Percentiles rank a stretch among this genome's conserved stretches.
phyloP scores from a whole-genome alignment of 2,888 invertebrate species.

The Conus canariensis region DNA sequence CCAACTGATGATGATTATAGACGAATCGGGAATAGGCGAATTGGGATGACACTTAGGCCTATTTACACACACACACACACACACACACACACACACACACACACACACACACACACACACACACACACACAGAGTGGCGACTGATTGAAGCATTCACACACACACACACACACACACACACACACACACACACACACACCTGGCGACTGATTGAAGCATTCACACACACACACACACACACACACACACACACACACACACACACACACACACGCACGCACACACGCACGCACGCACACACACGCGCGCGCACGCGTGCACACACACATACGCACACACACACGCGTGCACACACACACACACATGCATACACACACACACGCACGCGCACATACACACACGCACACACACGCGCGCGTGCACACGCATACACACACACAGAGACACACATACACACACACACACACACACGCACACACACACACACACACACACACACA shows the following conservation, averaged over 20 bases:
- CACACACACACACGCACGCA: background rate
- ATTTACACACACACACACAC: background rate
- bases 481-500: too few species aligned
- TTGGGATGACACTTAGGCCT: background rate
- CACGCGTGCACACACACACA: background rate
- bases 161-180: conserved; percentile 1
- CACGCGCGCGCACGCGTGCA: background rate
- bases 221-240: background rate
- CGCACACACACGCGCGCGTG: too few species aligned
- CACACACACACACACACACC: background rate
- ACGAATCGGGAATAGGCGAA: too few species aligned
- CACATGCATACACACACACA: too few species aligned
- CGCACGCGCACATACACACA: too few species aligned
- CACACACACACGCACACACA: too few species aligned
- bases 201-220: background rate
- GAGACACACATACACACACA: too few species aligned
- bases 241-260: background rate
- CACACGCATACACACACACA: too few species aligned
- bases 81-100: conserved; percentile 17
- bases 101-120: too few species aligned
- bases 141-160: too few species aligned
- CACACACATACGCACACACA: background rate
- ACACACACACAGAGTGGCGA: too few species aligned
- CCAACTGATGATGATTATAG: too few species aligned
- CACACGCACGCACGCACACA: background rate